Evolutionary conservation across 2,797 vertebrate species (phyloP), one percentile per base, ranked within the genome.

Genomic region (Arctocebus calabarensis): DNA sequence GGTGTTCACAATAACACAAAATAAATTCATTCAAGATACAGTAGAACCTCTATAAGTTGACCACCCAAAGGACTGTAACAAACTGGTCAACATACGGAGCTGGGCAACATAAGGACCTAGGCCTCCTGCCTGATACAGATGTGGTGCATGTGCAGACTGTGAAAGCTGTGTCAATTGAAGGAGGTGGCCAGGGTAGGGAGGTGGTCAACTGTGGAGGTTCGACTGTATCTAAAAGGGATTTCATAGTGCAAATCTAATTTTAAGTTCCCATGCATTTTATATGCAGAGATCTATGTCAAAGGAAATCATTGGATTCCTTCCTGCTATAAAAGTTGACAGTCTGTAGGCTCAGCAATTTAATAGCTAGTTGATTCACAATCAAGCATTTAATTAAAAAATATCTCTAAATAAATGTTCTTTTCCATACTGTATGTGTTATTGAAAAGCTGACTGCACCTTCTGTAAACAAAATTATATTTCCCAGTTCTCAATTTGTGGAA

Each of bases 401-500:
- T 70, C 25, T 84, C 0, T 78, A 5, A 7, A 2, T 85, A 48
- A 91, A 64, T 48, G 1, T 89, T 20, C 11, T 86, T 93, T 96
- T 84, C 59, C 45, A 13, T 23, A 79, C 74, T 88, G 23, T 17
- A 52, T 77, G 2, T 97, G 5, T 84, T 88, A 59, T 90, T 93
- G 3, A 93, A 95, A 93, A 95, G 10, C 71, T 40, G 3, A 48
- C 61, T 90, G 0, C 62, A 52, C 1, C 64, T 83, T 84, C 55
- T 52, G 74, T 45, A 85, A 89, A 83, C 19, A 85, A 45, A 94
- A 77, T 89, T 94, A 48, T 88, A 43, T 90, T 97, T 94, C 27
- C 48, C 77, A 88, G 68, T 78, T 84, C 83, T 66, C 84, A 88
- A 88, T 57, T 78, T 88, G 34, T n/a, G 77, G 73, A 64, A 90